Conservation (phyloP, 1,140 invertebrate genomes). For the Orchesella cincta region DNA sequence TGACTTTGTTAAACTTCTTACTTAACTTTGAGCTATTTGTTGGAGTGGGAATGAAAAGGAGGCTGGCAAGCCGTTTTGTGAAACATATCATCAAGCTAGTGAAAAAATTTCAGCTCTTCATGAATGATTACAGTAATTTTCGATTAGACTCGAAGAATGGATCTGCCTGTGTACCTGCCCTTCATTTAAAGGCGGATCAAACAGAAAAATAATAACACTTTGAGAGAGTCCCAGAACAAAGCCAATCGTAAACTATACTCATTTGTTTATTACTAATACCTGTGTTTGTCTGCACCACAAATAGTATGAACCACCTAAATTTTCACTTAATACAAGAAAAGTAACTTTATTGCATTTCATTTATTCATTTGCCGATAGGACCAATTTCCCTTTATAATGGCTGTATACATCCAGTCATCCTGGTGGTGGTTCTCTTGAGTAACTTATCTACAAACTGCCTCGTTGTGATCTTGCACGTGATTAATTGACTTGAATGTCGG, state of each 20-base stretch:
- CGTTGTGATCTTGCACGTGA: too few species aligned
- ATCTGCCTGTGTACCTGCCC: slow-evolving; percentile 37
- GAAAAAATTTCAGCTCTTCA: slow-evolving; percentile 51
- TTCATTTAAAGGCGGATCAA: slow-evolving; percentile 52
- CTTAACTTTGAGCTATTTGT: slow-evolving; percentile 14
- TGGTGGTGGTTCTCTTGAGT: too few species aligned
- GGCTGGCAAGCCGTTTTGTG: slow-evolving; percentile 33
- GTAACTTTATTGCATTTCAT: not conserved
- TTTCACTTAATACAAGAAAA: slow-evolving; percentile 19
- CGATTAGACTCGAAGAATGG: slow-evolving; percentile 46
- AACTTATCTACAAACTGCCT: too few species aligned
- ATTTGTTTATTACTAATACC: slow-evolving; percentile 15
- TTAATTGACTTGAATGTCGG: too few species aligned
- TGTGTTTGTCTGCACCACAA: slow-evolving; percentile 3
- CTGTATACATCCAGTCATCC: too few species aligned
- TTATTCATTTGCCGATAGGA: not conserved
- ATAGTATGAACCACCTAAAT: not conserved
- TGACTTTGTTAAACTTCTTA: slow-evolving; percentile 25
- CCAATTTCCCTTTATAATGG: too few species aligned
- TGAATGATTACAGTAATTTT: slow-evolving; percentile 53
- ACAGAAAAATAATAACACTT: slow-evolving; percentile 29
- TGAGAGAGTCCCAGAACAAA: not conserved
- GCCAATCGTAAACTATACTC: slow-evolving; percentile 16
- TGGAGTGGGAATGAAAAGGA: slow-evolving; percentile 32
- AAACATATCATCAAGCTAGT: slow-evolving; percentile 51